Evolutionary conservation across 2,888 invertebrate genomes (phyloP).

Genomic region (Metallyticus violacea): DNA sequence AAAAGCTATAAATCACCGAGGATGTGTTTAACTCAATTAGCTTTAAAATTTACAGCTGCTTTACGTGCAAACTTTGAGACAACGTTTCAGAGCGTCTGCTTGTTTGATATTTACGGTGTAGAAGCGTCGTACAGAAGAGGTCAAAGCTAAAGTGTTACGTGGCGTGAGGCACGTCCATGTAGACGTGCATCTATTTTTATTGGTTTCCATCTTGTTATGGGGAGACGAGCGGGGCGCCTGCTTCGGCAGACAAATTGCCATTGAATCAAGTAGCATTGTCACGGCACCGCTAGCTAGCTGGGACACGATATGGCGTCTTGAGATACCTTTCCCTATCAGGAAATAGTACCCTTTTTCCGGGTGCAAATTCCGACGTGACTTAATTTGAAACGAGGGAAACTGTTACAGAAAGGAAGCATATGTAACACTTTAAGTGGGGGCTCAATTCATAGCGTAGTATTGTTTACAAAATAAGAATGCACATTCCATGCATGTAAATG

Average conservation of each 20-base stretch:
- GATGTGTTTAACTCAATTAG: too few relatives aligned
- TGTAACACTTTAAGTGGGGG: background rate
- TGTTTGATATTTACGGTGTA: background rate
- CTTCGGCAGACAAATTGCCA: conserved; percentile 8
- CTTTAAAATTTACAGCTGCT: too few relatives aligned
- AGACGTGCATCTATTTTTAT: conserved; percentile 16
- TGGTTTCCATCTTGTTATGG: conserved; percentile 11
- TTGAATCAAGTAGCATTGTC: background rate
- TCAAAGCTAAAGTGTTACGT: conserved; percentile 8
- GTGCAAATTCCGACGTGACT: background rate
- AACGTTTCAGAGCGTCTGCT: background rate
- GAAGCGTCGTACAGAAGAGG: background rate
- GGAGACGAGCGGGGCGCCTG: conserved; percentile 2
- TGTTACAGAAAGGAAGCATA: too few relatives aligned
- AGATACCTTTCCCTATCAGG: background rate
- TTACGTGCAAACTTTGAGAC: too few relatives aligned
- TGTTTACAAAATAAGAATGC: background rate
- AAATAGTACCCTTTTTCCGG: background rate
- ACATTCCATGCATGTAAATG: background rate
- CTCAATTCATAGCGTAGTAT: background rate
- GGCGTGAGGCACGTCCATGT: conserved; percentile 5
- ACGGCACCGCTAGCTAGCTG: background rate
- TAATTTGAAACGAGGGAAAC: background rate
- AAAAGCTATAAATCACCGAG: too few relatives aligned
- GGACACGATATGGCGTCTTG: background rate